Evolutionary conservation across 37 sponge, comb jelly and placozoan genomes (phyloP).

Genomic region (Hexactinellida sp.): DNA sequence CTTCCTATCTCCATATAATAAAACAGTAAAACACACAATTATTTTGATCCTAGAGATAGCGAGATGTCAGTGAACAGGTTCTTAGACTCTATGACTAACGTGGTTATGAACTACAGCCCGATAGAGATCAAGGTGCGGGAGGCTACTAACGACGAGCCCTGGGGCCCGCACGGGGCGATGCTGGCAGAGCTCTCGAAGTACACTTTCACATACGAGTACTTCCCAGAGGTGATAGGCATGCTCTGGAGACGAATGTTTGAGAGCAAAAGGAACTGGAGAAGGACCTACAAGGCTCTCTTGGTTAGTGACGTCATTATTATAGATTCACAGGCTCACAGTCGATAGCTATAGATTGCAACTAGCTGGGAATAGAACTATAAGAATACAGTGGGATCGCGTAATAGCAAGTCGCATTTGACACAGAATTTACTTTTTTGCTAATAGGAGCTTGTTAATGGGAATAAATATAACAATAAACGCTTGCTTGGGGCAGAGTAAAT

Average conservation of each 20-base stretch:
- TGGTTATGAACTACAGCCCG: conserved; percentile 99
- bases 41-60: neutral
- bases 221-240: conserved; percentile 97
- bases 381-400: no score
- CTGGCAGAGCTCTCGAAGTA: conserved; percentile 85
- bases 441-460: no score
- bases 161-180: conserved; percentile 88
- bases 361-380: no score
- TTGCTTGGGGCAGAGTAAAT: no score
- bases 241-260: conserved; percentile 99
- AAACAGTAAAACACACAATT: no score
- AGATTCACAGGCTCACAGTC: neutral
- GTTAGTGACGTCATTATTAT: no score
- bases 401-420: no score
- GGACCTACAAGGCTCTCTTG: conserved; percentile 65
- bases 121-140: conserved; percentile 92
- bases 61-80: neutral
- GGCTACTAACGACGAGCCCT: conserved; percentile 96
- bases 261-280: conserved; percentile 84
- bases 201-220: conserved; percentile 91
- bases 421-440: no score
- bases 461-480: no score
- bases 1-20: no score
- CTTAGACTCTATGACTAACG: conserved; percentile 60
- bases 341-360: no score